Evolutionary conservation across 2,797 vertebrate species (phyloP), one percentile per base, ranked within the genome.

Genomic region (Nyctalus aviator): DNA sequence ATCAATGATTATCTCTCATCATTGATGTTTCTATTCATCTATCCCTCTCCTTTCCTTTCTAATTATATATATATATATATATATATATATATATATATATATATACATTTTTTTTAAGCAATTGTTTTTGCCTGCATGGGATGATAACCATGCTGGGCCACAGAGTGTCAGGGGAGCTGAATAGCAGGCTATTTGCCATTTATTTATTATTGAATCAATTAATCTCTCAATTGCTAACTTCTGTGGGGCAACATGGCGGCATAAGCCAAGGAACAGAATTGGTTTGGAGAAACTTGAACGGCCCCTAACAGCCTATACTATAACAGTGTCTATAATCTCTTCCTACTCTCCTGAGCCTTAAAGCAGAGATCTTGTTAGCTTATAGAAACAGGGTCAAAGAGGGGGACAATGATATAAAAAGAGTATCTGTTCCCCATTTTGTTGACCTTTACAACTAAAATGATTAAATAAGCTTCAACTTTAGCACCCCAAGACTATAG

Each of bases 71-170:
- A 53, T 53, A 7, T 18, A 48, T 20, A 53, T 53, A 53, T 53
- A 53, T 53, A 37, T 44, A 44, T 44, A 48, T 10, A 55, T 55
- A 23, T 55, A 55, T 53, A 53, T 55, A 21, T 20, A 50, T 21
- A 55, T 55, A 55, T 55, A 55, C 21, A 37, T 12, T 8, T 44
- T 44, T 44, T 44, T 44, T 44, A 48, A 64, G 12, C 35, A 25
- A 37, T 57, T 87, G 8, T 20, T 83, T 93, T 85, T 90, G 84
- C 73, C 73, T 71, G 25, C 68, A 75, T 85, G 53, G 37, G 37
- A 83, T 46, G 57, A 17, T 75, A 94, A 88, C 55, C 18, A 20
- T 55, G 23, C 71, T 27, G 72, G 32, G 18, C 15, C 11, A 20
- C 11, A 20, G 13, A 32, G 27, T 79, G 84, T 89, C 88, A 94